Evolutionary conservation across 2,797 vertebrate species (phyloP).

Genomic region (Tangara arthus): DNA sequence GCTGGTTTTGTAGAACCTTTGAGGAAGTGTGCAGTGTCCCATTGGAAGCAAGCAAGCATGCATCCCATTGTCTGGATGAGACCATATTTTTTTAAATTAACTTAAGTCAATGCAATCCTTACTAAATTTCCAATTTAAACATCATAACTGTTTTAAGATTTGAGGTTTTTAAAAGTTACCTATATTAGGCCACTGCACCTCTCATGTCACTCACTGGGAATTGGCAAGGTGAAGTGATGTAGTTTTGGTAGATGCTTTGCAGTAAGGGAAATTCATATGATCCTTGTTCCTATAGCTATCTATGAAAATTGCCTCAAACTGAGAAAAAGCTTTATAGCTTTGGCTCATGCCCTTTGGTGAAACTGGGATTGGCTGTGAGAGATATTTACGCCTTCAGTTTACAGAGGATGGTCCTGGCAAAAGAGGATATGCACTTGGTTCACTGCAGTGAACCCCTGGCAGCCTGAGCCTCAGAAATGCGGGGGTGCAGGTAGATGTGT

Average conservation of each 20-base stretch:
- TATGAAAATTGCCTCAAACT: neutral
- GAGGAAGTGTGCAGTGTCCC: constrained; percentile 21
- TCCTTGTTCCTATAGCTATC: neutral
- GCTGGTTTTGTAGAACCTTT: neutral
- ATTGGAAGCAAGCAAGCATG: constrained; percentile 16
- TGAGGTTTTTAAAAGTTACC: neutral
- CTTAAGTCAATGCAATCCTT: neutral
- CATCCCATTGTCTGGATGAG: constrained; percentile 17
- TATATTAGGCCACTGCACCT: neutral
- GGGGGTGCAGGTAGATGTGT: neutral
- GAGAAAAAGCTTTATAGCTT: neutral
- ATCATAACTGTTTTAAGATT: neutral
- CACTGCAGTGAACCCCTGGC: neutral
- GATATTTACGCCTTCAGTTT: neutral
- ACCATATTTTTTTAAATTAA: neutral
- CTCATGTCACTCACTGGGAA: neutral
- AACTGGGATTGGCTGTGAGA: neutral
- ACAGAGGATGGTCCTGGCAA: neutral
- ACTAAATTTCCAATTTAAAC: neutral
- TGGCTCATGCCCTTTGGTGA: neutral
- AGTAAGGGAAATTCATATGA: neutral
- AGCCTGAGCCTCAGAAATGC: neutral
- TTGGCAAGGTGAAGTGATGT: neutral
- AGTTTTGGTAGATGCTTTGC: neutral
- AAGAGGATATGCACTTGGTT: neutral